Base-by-base conservation (phyloP, 37 sponge, comb jelly and placozoan species). In the Cladorhizidae sp. region DNA sequence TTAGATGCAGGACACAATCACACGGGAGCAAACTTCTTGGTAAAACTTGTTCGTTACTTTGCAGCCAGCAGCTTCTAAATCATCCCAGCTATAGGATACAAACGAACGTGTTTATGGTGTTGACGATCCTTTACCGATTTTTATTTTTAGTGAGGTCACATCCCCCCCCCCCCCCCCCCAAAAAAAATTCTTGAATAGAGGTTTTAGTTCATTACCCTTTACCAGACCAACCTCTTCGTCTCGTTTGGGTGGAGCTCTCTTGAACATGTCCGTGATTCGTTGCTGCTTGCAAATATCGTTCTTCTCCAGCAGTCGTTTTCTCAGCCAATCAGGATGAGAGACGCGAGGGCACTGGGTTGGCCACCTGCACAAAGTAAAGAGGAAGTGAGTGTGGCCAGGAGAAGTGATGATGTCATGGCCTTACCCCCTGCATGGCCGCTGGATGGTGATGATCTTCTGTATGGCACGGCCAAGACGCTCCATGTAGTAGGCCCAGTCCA, bases 401-500 rank as follows among this genome's bases (percentile, higher is more conserved):
- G 65, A 29, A 3, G 31, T 40, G 58, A 26, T 32, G 49, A 23
- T 39, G 26, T 39, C 37, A 26, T 9, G 8, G 33, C 41, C 84
- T 71, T 57, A 97, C 94, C 39, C 94, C 91, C 68, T 98, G 99
- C 88, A 98, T 89, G 6, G 97, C 96, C 20, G 99, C 99, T n/a
- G 99, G 29, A 98, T 98, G 33, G 99, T 98, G 52, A 98, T 75
- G 20, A 98, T 98, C 86, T 98, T 98, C 87, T 96, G 97, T 20
- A 98, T 93, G 36, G 99, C 88, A 86, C 85, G 96, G 26, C 95
- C 91, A 40, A 98, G 82, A 41, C 99, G 69, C 85, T 98, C 99
- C 25, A 89, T 90, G 83, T 98, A 98, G 81, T 98, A 98, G 17
- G 90, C 85, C 99, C 99, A 98, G 76, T 98, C 99, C 74, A 98